Conservation (phyloP, 2,797 vertebrate genomes). For the Rhincodon typus region DNA sequence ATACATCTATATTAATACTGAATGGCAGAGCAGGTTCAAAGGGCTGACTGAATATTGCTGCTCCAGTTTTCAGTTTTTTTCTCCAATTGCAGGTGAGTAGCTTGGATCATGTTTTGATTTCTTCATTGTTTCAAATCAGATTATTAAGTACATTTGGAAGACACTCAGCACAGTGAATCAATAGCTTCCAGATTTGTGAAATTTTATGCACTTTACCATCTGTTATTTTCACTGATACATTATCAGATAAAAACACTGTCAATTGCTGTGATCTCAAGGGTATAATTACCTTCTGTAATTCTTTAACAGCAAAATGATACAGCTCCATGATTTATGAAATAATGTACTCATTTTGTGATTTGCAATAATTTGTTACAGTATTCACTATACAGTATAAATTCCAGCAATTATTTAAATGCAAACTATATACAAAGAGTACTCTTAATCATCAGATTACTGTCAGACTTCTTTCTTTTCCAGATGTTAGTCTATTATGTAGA, state of each 20-base stretch:
- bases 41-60: no score
- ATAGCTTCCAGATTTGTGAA: conserved; percentile 12
- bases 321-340: conserved; percentile 3
- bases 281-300: conserved; percentile 20
- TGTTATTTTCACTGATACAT: conserved; percentile 27
- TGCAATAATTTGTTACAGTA: not conserved
- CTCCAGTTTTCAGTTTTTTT: no score
- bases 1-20: no score
- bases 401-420: conserved; percentile 12
- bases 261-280: conserved; percentile 24
- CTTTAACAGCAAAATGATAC: conserved; percentile 1
- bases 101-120: not conserved
- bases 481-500: conserved; percentile 5
- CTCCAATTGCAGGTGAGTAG: no score
- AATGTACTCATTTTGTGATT: not conserved
- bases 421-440: not conserved
- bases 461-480: not conserved
- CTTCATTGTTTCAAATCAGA: not conserved
- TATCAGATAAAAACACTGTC: conserved; percentile 25
- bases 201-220: conserved; percentile 4
- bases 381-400: not conserved
- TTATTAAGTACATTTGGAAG: not conserved
- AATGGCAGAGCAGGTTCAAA: no score
- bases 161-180: not conserved
- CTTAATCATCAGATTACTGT: not conserved